Evolutionary conservation across 2,113 vertebrate species (phyloP).

Genomic region (Salvelinus sp.): DNA sequence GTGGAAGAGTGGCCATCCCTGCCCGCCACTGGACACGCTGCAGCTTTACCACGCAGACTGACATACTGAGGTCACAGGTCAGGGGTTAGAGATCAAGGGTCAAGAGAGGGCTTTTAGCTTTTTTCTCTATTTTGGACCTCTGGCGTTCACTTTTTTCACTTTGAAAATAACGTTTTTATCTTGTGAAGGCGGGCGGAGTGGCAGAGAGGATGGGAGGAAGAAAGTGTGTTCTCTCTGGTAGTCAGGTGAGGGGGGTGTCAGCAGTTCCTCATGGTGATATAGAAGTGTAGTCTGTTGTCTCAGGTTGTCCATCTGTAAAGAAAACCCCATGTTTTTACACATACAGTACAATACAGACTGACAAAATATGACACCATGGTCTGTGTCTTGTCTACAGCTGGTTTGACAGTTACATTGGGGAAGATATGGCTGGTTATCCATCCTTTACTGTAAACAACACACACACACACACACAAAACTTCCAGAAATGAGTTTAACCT

Average conservation of each 20-base stretch:
- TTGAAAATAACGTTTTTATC: not conserved
- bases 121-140: constrained; percentile 2
- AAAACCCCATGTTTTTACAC: not conserved
- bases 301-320: constrained; percentile 36
- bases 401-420: not conserved
- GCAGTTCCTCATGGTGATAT: constrained; percentile 48
- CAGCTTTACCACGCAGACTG: constrained; percentile 76
- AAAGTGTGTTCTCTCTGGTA: not conserved
- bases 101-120: not conserved
- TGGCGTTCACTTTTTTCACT: not conserved
- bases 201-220: too few relatives aligned
- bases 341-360: too few relatives aligned
- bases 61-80: constrained; percentile 73
- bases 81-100: not conserved
- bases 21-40: constrained; percentile 89
- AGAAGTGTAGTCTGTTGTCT: constrained; percentile 7
- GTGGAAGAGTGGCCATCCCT: constrained; percentile 82
- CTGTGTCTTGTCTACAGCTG: too few relatives aligned
- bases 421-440: too few relatives aligned
- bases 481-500: constrained; percentile 2
- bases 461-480: not conserved
- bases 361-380: too few relatives aligned
- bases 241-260: constrained; percentile 43
- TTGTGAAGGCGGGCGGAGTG: too few relatives aligned
- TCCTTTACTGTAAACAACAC: not conserved